Conservation (phyloP, 2,113 vertebrate genomes). For the Beaufortia kweichowensis region DNA sequence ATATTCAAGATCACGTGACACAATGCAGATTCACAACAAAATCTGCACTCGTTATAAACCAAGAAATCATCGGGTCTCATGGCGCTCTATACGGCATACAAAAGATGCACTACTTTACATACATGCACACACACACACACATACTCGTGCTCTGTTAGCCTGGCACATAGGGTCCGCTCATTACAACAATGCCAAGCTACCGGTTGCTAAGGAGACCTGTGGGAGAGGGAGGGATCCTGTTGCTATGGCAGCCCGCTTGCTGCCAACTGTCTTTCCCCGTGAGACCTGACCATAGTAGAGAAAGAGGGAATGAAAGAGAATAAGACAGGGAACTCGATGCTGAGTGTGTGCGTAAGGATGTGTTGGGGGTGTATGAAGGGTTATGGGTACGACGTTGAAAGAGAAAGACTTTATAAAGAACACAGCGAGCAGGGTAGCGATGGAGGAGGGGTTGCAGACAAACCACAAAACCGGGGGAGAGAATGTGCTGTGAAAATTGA, state of each 20-base stretch:
- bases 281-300: conserved; percentile 74
- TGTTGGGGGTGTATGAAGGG: conserved; percentile 54
- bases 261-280: conserved; percentile 75
- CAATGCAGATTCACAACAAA: conserved; percentile 12
- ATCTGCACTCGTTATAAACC: neutral
- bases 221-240: conserved; percentile 80
- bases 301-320: conserved; percentile 60
- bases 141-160: conserved; percentile 59
- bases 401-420: conserved; percentile 59
- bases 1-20: conserved; percentile 6
- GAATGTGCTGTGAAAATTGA: conserved; percentile 46
- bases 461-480: conserved; percentile 30
- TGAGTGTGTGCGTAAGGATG: conserved; percentile 45
- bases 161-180: conserved; percentile 74
- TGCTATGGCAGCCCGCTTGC: conserved; percentile 79
- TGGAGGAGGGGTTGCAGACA: conserved; percentile 44
- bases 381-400: conserved; percentile 65
- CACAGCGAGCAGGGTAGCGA: conserved; percentile 25
- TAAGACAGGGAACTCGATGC: conserved; percentile 54
- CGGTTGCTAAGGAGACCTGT: conserved; percentile 81
- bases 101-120: conserved; percentile 35
- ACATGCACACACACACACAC: conserved; percentile 43
- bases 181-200: conserved; percentile 80
- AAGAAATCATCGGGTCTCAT: conserved; percentile 13
- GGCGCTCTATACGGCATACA: conserved; percentile 45